Conservation (phyloP, 2,888 invertebrate species). For the Tipula vernalis region DNA sequence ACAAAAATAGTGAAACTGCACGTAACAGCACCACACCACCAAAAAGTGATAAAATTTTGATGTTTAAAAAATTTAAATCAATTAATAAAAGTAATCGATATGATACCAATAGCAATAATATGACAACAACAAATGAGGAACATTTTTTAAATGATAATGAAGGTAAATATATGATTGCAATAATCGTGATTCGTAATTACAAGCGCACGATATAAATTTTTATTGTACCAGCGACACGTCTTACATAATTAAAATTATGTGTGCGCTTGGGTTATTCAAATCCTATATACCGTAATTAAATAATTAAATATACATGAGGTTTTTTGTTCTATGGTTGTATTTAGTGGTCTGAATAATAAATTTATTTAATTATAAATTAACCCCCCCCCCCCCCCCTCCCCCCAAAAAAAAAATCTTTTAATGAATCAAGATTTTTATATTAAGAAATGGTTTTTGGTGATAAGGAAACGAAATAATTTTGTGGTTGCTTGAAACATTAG, state of each 20-base stretch:
- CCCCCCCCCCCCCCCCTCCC: no score
- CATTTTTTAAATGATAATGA: background rate
- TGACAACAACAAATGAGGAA: background rate
- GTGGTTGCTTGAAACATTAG: no score
- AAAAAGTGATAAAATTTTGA: background rate
- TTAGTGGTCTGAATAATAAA: background rate
- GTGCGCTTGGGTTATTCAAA: background rate
- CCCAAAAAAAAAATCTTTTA: no score
- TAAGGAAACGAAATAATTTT: no score
- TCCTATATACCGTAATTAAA: background rate
- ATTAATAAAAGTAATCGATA: background rate
- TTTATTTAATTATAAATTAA: no score
- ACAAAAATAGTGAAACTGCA: background rate
- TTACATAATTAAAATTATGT: background rate
- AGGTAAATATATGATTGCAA: background rate
- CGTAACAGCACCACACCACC: background rate
- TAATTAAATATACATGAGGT: background rate
- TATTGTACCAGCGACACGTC: no score
- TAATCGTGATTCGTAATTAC: background rate
- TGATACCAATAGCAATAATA: background rate
- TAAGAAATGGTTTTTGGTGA: no score
- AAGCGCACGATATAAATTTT: no score
- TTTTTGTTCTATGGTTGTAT: background rate
- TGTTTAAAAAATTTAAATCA: background rate
- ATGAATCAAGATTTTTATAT: no score